A percentile compares a stretch with the other conserved stretches of the same genome.
Conservation (phyloP, 2,113 vertebrate species). For the Prunella fulvescens region DNA sequence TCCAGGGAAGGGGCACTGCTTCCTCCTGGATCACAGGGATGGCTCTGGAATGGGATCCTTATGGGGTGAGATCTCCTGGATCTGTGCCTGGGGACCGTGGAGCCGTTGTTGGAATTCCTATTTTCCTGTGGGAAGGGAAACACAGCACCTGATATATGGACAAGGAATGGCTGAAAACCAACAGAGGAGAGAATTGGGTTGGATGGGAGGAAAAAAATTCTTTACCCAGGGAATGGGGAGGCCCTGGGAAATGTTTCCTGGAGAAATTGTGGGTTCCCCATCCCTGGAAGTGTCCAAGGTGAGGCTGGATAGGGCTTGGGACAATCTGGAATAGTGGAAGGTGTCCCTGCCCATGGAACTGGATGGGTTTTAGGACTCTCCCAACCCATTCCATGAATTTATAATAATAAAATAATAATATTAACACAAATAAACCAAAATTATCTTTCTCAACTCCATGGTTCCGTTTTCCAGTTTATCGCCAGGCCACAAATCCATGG, state of each 20-base stretch:
- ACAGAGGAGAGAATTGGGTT: background rate
- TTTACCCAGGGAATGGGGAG: background rate
- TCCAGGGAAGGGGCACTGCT: background rate
- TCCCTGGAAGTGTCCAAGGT: background rate
- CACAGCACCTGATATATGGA: fast-evolving
- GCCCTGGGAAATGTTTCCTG: background rate
- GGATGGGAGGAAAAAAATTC: background rate
- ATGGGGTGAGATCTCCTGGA: background rate
- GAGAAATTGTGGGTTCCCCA: background rate
- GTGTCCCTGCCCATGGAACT: background rate
- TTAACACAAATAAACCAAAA: background rate
- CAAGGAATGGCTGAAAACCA: background rate
- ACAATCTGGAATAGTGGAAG: background rate
- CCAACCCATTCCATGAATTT: background rate
- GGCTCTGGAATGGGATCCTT: background rate
- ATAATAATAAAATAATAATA: fast-evolving
- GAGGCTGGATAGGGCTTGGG: background rate
- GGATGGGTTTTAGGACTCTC: background rate
- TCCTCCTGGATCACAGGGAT: background rate
- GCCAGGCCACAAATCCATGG: fast-evolving
- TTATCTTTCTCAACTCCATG: background rate
- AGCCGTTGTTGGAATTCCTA: background rate
- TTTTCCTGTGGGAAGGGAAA: conserved; percentile 6
- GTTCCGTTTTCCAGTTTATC: fast-evolving
- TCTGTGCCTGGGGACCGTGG: background rate